phyloP scores from a whole-genome alignment of 1,140 invertebrate genomes.

The Hestina assimilis region DNA sequence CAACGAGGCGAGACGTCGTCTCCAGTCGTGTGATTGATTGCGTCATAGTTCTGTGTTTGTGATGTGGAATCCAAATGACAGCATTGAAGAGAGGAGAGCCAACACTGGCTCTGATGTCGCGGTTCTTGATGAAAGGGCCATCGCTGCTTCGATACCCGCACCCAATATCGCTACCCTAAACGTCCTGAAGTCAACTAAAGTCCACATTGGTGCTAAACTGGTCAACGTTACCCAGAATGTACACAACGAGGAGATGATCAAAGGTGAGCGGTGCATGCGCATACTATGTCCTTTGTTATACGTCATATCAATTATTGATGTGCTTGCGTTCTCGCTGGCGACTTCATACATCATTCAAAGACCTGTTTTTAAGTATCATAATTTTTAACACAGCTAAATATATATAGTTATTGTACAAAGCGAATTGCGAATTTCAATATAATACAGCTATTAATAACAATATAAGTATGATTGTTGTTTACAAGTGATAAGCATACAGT shows the following conservation, averaged over 20 bases:
- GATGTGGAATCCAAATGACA: slow-evolving; percentile 39
- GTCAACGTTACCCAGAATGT: slow-evolving; percentile 62
- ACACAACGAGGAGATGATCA: slow-evolving; percentile 56
- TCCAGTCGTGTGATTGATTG: slow-evolving; percentile 9
- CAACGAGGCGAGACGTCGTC: slow-evolving; percentile 36
- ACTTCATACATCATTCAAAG: not conserved
- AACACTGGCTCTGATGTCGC: slow-evolving; percentile 40
- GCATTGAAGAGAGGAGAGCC: slow-evolving; percentile 11
- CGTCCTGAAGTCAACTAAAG: slow-evolving; percentile 49
- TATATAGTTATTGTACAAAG: not conserved
- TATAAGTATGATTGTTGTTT: slow-evolving; percentile 5
- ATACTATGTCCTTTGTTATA: slow-evolving; percentile 4
- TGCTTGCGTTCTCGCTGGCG: not conserved
- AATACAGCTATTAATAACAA: slow-evolving; percentile 1
- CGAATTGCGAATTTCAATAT: slow-evolving; percentile 12
- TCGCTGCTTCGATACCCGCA: slow-evolving; percentile 26
- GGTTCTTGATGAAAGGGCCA: slow-evolving; percentile 38
- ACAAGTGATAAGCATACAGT: slow-evolving; percentile 13
- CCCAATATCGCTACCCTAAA: slow-evolving; percentile 43
- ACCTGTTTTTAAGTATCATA: too few species aligned
- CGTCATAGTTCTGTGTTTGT: slow-evolving; percentile 33
- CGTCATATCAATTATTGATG: not conserved
- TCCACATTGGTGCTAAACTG: slow-evolving; percentile 62
- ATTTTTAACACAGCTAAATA: not conserved
- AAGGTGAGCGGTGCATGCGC: slow-evolving; percentile 46